Evolutionary conservation across 2,888 invertebrate species (phyloP).

Genomic region (Drosophila parthenogenetica): DNA sequence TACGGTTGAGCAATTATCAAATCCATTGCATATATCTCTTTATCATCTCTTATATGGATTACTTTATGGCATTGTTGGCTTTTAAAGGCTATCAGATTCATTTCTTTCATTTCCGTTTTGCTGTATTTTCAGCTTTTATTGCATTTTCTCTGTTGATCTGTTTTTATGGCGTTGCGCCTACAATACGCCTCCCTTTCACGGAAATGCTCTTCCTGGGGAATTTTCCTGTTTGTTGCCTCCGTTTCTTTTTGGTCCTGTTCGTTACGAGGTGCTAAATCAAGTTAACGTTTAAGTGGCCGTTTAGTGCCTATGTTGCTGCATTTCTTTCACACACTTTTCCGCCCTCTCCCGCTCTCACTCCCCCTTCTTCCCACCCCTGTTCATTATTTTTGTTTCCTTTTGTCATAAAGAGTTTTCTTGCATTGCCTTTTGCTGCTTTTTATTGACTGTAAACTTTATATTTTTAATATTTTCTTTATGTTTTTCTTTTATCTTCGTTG

Average conservation of each 20-base stretch:
- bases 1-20: slow-evolving; percentile 58
- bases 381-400: slow-evolving; percentile 73
- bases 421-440: slow-evolving; percentile 64
- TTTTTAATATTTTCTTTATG: slow-evolving; percentile 73
- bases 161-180: slow-evolving; percentile 59
- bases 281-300: slow-evolving; percentile 80
- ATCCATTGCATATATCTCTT: slow-evolving; percentile 35
- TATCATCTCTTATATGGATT: slow-evolving; percentile 40
- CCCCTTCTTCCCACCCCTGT: background rate
- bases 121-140: slow-evolving; percentile 47
- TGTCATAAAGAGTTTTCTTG: slow-evolving; percentile 77
- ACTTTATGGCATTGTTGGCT: slow-evolving; percentile 50
- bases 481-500: slow-evolving; percentile 25
- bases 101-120: slow-evolving; percentile 38
- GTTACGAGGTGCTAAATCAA: slow-evolving; percentile 80
- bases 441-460: slow-evolving; percentile 70
- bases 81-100: slow-evolving; percentile 45
- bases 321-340: slow-evolving; percentile 6
- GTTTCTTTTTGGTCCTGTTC: slow-evolving; percentile 26
- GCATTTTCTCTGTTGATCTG: slow-evolving; percentile 54
- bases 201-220: slow-evolving; percentile 36
- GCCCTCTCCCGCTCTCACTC: background rate
- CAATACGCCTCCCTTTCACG: slow-evolving; percentile 28
- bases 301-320: slow-evolving; percentile 67
- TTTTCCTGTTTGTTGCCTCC: slow-evolving; percentile 17